Evolutionary conservation across 2,113 vertebrate genomes (phyloP), one percentile per base, ranked within the genome.

Genomic region (Mohoua ochrocephala): DNA sequence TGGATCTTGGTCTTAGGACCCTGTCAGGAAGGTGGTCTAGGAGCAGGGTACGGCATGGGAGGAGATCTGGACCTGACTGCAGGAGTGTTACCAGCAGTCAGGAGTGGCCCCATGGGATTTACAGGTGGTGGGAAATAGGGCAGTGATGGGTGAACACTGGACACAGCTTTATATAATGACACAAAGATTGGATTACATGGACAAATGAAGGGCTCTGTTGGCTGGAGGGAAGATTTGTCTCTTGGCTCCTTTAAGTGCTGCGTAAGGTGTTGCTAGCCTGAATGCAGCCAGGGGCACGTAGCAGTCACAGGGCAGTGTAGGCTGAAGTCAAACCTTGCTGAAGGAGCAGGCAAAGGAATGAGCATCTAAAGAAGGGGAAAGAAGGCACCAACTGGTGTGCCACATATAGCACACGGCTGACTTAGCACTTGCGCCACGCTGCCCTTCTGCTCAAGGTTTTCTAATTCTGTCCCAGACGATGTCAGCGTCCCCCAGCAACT

Each of bases 401-500:
- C 61, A 3, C 91, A 96, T 98, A 98, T 98, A 98, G 97, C 95
- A 60, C 3, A 1, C 0, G 84, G 95, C 97, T 97, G 96, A 97
- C 96, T 70, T 96, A 86, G 96, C 97, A 97, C 77, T 97, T 97
- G 93, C 86, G 95, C 70, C 18, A 21, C n/a, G 27, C 69, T 35
- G 47, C 91, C 79, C 91, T 95, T 88, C 94, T 22, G 52, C 80
- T 95, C 91, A 92, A 97, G 96, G 93, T 93, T 98, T 98, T 98
- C 98, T 98, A 98, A 98, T 98, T 98, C 57, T 47, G 97, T 95
- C 95, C 20, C 89, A 69, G 84, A 74, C 47, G 52, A 80, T 92
- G 94, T 97, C 93, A 79, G 57, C 15, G 52, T 93, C 90, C 95
- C 89, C 53, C 57, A 80, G 91, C 96, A 91, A 95, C 88, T 87